Evolutionary conservation across 2,888 invertebrate species (phyloP).

Genomic region (Conops quadrifasciatus): DNA sequence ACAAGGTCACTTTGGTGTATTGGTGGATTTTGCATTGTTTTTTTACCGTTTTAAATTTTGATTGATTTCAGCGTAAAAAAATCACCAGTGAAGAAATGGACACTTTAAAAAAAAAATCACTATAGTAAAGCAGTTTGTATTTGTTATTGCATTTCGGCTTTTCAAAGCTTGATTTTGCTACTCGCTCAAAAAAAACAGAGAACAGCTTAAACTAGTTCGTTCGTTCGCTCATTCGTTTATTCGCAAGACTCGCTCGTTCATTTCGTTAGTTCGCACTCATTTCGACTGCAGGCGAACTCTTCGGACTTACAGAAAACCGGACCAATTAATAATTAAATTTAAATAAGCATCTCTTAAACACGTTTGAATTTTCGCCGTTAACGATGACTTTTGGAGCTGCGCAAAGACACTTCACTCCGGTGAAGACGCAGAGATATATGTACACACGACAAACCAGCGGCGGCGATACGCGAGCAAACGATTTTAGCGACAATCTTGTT

Average conservation of each 20-base stretch:
- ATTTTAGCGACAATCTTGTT: background rate
- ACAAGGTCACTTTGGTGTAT: background rate
- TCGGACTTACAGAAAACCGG: constrained; percentile 15
- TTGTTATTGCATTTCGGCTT: too few species aligned
- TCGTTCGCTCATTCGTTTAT: too few species aligned
- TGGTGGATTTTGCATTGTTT: background rate
- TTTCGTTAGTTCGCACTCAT: background rate
- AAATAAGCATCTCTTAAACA: constrained; percentile 17
- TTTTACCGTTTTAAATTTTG: too few species aligned
- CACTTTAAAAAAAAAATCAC: too few species aligned
- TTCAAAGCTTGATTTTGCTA: too few species aligned
- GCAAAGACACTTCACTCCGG: background rate
- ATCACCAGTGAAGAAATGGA: too few species aligned
- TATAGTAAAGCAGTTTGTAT: too few species aligned
- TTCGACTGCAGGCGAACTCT: background rate
- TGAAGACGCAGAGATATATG: background rate
- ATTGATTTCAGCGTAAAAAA: too few species aligned
- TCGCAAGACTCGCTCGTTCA: background rate
- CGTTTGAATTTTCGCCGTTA: background rate
- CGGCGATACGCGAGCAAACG: background rate
- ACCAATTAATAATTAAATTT: constrained; percentile 25
- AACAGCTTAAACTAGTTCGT: too few species aligned
- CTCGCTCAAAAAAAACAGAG: too few species aligned
- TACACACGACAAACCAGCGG: background rate
- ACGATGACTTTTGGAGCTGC: constrained; percentile 7